Conservation (phyloP, 2,888 invertebrate species). For the Agonopterix arenella region DNA sequence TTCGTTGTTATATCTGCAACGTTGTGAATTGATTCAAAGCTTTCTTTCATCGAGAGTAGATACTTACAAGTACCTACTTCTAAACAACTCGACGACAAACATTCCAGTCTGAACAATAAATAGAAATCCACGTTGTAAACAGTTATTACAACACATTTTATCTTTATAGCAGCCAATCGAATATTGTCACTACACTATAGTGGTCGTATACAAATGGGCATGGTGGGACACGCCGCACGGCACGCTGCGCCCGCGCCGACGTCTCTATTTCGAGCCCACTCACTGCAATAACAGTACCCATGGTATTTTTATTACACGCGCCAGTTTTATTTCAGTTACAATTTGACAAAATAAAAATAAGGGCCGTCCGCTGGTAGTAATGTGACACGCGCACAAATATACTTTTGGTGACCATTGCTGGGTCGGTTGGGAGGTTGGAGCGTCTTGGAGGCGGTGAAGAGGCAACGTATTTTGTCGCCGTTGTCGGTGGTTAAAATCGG, state of each 20-base stretch:
- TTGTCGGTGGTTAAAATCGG: conserved; percentile 34
- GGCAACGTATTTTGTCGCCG: conserved; percentile 26
- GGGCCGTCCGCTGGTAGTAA: conserved; percentile 40
- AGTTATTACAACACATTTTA: not conserved
- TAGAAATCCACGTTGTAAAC: no score
- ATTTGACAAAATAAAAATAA: conserved; percentile 76
- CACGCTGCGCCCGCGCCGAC: conserved; percentile 29
- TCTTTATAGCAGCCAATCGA: not conserved
- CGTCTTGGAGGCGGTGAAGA: conserved; percentile 20
- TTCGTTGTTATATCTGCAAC: no score
- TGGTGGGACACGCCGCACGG: conserved; percentile 10
- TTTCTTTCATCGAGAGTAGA: no score
- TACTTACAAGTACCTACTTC: no score
- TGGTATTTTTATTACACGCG: conserved; percentile 73
- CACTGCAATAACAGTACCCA: conserved; percentile 68
- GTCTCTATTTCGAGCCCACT: conserved; percentile 52
- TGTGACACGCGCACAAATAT: conserved; percentile 24
- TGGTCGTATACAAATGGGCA: not conserved
- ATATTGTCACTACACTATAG: no score
- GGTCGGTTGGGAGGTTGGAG: conserved; percentile 12
- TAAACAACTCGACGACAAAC: no score
- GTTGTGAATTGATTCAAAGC: no score
- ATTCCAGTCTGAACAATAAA: no score
- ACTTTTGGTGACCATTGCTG: conserved; percentile 7
- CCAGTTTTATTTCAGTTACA: conserved; percentile 74